These are phyloP conservation scores for Ophion costatus DNA, from an alignment of 2,888 invertebrate genomes.

Conservation along the genomic window DNA sequence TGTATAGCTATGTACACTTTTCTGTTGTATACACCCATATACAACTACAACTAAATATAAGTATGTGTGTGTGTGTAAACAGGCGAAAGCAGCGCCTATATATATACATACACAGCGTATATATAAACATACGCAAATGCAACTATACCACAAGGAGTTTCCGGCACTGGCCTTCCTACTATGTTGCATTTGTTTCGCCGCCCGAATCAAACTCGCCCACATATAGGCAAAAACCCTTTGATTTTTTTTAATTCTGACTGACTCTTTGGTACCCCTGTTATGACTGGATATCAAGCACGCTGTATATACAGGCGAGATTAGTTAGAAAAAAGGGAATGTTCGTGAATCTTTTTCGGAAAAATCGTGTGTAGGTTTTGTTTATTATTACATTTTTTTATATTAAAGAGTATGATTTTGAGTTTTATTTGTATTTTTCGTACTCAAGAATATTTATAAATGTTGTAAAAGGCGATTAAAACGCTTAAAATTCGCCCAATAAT, in stretches of 20 bases:
- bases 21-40: background rate
- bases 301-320: slow-evolving; percentile 9
- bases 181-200: slow-evolving; percentile 20
- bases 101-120: too few relatives aligned
- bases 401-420: background rate
- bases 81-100: too few relatives aligned
- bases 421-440: too few relatives aligned
- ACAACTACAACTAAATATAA: background rate
- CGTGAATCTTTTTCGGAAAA: too few relatives aligned
- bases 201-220: slow-evolving; percentile 16
- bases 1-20: background rate
- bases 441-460: too few relatives aligned
- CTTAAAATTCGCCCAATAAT: too few relatives aligned
- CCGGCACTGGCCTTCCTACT: background rate
- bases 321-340: background rate
- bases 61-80: background rate
- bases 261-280: slow-evolving; percentile 28
- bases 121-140: slow-evolving; percentile 2
- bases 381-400: too few relatives aligned
- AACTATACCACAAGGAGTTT: slow-evolving; percentile 25
- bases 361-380: background rate
- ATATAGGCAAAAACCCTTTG: background rate
- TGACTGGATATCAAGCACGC: slow-evolving; percentile 37
- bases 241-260: slow-evolving; percentile 1
- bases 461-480: too few relatives aligned